A percentile compares a stretch with the other conserved stretches of the same genome.
These are phyloP conservation scores for Orthosia gothica DNA, from an alignment of 2,888 invertebrate species.

Conservation along the genomic window DNA sequence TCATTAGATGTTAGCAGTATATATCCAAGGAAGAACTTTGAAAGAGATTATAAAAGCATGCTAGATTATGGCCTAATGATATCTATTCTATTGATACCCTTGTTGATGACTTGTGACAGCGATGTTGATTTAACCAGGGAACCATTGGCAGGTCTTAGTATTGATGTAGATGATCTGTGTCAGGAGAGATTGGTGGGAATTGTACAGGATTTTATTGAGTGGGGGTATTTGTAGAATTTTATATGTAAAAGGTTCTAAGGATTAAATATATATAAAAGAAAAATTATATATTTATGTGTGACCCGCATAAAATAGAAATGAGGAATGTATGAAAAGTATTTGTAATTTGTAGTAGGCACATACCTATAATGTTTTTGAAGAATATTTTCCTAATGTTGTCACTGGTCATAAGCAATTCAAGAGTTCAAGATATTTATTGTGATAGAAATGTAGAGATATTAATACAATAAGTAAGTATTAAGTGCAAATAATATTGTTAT, in stretches of 20 bases:
- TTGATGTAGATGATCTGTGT: slow-evolving; percentile 52
- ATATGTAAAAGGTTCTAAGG: not conserved
- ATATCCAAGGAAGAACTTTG: slow-evolving; percentile 72
- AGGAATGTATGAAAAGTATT: too few species aligned
- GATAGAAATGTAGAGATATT: too few species aligned
- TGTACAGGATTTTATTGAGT: slow-evolving; percentile 70
- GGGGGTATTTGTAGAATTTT: slow-evolving; percentile 64
- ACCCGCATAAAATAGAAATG: too few species aligned
- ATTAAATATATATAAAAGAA: too few species aligned
- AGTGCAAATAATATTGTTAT: too few species aligned
- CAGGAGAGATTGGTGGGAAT: slow-evolving; percentile 63
- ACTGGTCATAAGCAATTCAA: too few species aligned
- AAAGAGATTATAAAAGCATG: slow-evolving; percentile 69
- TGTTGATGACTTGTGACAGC: slow-evolving; percentile 48
- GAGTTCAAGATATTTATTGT: too few species aligned
- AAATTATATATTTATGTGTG: too few species aligned
- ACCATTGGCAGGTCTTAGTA: slow-evolving; percentile 27
- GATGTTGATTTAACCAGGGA: slow-evolving; percentile 38
- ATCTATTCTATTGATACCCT: slow-evolving; percentile 62
- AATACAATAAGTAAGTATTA: too few species aligned
- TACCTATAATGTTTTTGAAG: too few species aligned
- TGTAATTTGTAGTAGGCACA: too few species aligned
- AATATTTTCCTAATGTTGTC: too few species aligned
- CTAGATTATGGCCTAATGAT: slow-evolving; percentile 74
- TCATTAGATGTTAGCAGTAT: slow-evolving; percentile 66